Evolutionary conservation across 92 coral and sea anemone species (phyloP), one percentile per base, ranked within the genome.

Genomic region (Epizoanthus stellaris): DNA sequence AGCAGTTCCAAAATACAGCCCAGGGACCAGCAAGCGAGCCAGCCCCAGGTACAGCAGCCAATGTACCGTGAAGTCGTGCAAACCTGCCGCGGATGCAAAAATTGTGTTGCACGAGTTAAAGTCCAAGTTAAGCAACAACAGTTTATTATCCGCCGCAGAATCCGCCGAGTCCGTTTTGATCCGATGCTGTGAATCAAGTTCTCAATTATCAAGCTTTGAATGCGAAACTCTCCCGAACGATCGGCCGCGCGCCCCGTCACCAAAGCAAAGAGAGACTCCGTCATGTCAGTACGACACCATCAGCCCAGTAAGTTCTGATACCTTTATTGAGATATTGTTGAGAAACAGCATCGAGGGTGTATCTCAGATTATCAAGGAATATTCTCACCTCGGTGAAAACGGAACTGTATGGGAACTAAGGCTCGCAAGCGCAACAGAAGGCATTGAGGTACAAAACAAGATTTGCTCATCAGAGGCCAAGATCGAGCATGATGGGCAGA

Each of bases 161-260:
- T 79, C 83, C 25, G 14, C 49, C 11, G 83, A 79, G 71, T 79
- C 73, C 14, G 40, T 62, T 47, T n/a, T 79, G 62, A 57, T 79
- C 20, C 21, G 19, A 20, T 42, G 83, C 20, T 19, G 21, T 43
- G 42, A 71, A 13, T 79, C 83, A 16, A 42, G 65, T 25, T 42
- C 65, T 62, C 34, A 30, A 30, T 30, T 30, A 30, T 30, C 34
- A 30, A 30, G 34, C 34, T 30, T 30, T 30, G 36, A 76, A 20
- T 58, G 68, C 36, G 36, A 13, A 39, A 60, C 54, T 39, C 19
- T 60, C 6, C 13, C 54, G 12, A 17, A 14, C n/a, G 14, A 76
- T 59, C 56, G 82, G 68, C 82, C 82, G 38, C 19, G 36, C 82
- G 52, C 82, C 43, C 68, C 82, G 40, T 57, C 82, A 54, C 81